Percentiles rank a stretch among this genome's conserved stretches.
Conservation (phyloP, 1,140 invertebrate genomes). For the Contarinia nasturtii region DNA sequence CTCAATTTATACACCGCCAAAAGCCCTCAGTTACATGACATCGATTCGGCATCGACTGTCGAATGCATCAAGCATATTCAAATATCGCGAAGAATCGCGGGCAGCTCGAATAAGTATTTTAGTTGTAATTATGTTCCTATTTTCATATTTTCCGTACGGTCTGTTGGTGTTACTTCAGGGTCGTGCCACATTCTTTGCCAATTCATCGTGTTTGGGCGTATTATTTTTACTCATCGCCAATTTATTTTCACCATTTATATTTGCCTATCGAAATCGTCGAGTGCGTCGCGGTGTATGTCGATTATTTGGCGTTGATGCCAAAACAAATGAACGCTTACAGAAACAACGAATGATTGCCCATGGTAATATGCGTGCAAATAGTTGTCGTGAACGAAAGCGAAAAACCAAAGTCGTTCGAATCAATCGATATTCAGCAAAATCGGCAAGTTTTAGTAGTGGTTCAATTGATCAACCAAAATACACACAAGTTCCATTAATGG, state of each 20-base stretch:
- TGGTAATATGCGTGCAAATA: not conserved
- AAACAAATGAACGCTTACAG: not conserved
- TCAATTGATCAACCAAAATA: too few relatives aligned
- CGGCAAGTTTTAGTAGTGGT: too few relatives aligned
- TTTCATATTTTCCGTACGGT: constrained; percentile 49
- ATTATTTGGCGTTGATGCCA: constrained; percentile 30
- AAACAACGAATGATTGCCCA: not conserved
- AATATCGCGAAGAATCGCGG: constrained; percentile 60
- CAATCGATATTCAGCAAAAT: too few relatives aligned
- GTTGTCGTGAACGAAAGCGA: too few relatives aligned
- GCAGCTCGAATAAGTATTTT: constrained; percentile 59
- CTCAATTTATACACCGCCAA: constrained; percentile 19
- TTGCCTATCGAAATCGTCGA: constrained; percentile 55
- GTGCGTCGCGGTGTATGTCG: constrained; percentile 48
- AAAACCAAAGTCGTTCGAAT: too few relatives aligned
- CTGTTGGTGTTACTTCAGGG: constrained; percentile 27
- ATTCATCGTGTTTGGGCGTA: constrained; percentile 29
- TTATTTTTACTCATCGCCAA: constrained; percentile 46
- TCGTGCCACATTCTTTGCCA: constrained; percentile 12
- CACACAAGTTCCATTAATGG: too few relatives aligned
- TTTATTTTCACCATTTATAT: constrained; percentile 53
- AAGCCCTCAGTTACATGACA: constrained; percentile 35
- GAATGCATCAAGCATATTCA: constrained; percentile 64
- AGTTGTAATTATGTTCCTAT: constrained; percentile 44
- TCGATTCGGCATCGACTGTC: constrained; percentile 54